Evolutionary conservation across 2,888 invertebrate species (phyloP).

Genomic region (Isoperla grammatica): DNA sequence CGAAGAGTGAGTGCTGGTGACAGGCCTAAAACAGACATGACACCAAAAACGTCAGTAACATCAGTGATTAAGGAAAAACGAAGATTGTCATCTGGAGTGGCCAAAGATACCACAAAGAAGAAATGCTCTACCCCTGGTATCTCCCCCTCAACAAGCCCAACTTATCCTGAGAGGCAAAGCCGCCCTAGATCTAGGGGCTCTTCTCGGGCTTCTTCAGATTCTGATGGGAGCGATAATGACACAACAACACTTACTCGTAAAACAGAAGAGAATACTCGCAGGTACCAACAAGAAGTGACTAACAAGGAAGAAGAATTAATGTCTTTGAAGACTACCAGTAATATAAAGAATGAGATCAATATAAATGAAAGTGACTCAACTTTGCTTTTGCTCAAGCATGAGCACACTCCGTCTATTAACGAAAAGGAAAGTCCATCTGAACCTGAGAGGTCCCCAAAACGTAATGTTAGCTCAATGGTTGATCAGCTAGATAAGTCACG

Average conservation of each 20-base stretch:
- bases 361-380: neutral
- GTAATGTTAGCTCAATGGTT: too few relatives aligned
- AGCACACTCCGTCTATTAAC: neutral
- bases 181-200: conserved; percentile 28
- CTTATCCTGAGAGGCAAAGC: conserved; percentile 34
- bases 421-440: neutral
- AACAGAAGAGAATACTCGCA: neutral
- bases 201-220: conserved; percentile 24
- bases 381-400: neutral
- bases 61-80: conserved; percentile 29
- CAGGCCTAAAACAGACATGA: conserved; percentile 11
- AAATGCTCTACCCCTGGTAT: conserved; percentile 41
- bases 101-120: conserved; percentile 33
- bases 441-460: neutral
- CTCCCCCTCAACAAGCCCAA: conserved; percentile 51
- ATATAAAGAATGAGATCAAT: neutral
- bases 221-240: conserved; percentile 19
- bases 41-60: conserved; percentile 14
- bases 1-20: conserved; percentile 25
- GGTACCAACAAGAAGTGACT: conserved; percentile 2
- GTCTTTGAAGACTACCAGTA: neutral
- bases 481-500: too few relatives aligned
- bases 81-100: conserved; percentile 29
- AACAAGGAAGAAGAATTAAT: neutral
- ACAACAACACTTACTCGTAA: neutral